Evolutionary conservation across 2,797 vertebrate genomes (phyloP), one percentile per base, ranked within the genome.

Genomic region (Poecilia wingei): DNA sequence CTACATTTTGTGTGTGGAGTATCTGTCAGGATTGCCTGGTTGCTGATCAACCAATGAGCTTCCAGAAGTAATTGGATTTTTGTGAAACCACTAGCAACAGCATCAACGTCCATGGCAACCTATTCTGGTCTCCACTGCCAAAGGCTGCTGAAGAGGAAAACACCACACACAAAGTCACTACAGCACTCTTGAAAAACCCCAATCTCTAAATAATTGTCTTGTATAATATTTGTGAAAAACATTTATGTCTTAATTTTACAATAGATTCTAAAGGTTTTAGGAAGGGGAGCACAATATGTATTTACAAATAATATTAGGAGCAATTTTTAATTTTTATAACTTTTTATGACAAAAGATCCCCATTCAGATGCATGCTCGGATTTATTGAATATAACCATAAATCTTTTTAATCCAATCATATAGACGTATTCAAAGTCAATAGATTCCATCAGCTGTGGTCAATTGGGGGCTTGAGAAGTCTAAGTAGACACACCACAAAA

Each of bases 81-180:
- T 79, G 79, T 64, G 47, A 82, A 74, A 80, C 75, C 83, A 79
- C 66, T 82, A 74, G 90, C 89, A 92, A 90, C 88, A 90, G 85
- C 86, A 82, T 92, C 88, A 90, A 87, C 83, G n/a, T 78, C 86
- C 89, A 80, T 86, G 82, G 86, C 87, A 92, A 93, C 91, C 68
- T 61, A 49, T 74, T 51, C 8, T 59, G 80, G 41, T 66, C 51
- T 77, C 45, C 61, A 41, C 79, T 57, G 43, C 74, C 78, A 84
- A 3, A 61, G 76, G 39, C 68, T 49, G 9, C 69, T 51, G 28
- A 77, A 72, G 16, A 22, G n/a, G 41, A 43, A 74, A 72, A 59
- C 47, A 73, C 45, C 20, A 57, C 18, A 71, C 25, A 43, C 70
- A 46, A 18, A 76, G 25, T 76, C 47, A 55, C 77, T 51, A 64